Evolutionary conservation across 2,888 invertebrate genomes (phyloP).

Genomic region (Calameuta pallipes): DNA sequence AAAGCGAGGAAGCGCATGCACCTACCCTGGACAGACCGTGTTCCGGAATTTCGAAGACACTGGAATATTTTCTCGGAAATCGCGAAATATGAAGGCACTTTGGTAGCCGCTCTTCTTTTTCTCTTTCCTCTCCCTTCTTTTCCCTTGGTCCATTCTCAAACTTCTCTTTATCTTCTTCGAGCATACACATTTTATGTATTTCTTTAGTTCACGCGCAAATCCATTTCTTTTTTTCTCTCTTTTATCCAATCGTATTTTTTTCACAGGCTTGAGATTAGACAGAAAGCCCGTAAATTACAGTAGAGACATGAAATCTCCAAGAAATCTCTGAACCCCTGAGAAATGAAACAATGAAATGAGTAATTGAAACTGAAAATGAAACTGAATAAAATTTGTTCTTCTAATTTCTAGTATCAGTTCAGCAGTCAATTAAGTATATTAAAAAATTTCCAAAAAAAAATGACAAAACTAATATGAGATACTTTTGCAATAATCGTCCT

Average conservation of each 20-base stretch:
- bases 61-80: conserved; percentile 20
- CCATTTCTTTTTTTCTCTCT: background rate
- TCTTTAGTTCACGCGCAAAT: background rate
- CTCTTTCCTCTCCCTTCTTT: background rate
- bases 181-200: too few relatives aligned
- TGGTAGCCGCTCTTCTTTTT: conserved; percentile 10
- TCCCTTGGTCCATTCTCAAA: background rate
- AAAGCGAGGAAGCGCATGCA: background rate
- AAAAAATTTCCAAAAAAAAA: too few relatives aligned
- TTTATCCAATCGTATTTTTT: background rate
- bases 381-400: background rate
- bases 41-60: conserved; percentile 11
- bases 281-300: background rate
- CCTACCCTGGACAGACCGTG: background rate
- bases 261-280: background rate
- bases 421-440: too few relatives aligned
- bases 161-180: too few relatives aligned
- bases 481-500: too few relatives aligned
- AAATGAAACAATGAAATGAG: background rate
- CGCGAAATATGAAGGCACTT: conserved; percentile 18
- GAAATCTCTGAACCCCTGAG: background rate
- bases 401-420: too few relatives aligned
- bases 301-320: too few relatives aligned
- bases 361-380: background rate
- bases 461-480: too few relatives aligned